Evolutionary conservation across 1,140 invertebrate genomes (phyloP).

Genomic region (Proales similis): DNA sequence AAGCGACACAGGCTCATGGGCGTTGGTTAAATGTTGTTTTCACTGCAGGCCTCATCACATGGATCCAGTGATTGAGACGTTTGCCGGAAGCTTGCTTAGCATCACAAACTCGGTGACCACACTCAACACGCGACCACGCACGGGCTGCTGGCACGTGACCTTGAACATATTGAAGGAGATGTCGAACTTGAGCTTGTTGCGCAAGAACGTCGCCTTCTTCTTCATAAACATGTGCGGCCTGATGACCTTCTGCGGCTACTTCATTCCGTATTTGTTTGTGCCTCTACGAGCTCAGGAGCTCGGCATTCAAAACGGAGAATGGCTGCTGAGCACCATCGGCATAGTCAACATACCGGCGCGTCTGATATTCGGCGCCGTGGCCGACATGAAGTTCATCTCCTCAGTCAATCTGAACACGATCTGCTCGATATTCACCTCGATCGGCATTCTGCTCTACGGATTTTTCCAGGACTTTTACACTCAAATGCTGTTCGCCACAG

Average conservation of each 20-base stretch:
- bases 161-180: slow-evolving; percentile 20
- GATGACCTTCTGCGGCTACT: slow-evolving; percentile 24
- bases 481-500: slow-evolving; percentile 1
- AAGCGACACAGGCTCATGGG: too few species aligned
- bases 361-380: slow-evolving; percentile 14
- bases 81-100: slow-evolving; percentile 21
- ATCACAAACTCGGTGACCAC: background rate
- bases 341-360: slow-evolving; percentile 24
- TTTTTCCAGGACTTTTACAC: slow-evolving; percentile 2
- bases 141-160: background rate
- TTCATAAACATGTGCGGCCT: slow-evolving; percentile 21
- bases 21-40: too few species aligned
- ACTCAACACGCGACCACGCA: background rate
- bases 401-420: slow-evolving; percentile 23
- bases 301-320: background rate
- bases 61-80: slow-evolving; percentile 7
- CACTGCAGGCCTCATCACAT: too few species aligned
- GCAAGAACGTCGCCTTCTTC: slow-evolving; percentile 10
- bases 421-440: background rate
- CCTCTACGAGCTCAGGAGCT: slow-evolving; percentile 20
- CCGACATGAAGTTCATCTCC: slow-evolving; percentile 4
- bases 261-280: slow-evolving; percentile 26
- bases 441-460: slow-evolving; percentile 8
- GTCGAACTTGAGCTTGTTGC: slow-evolving; percentile 17
- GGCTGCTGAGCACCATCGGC: slow-evolving; percentile 12